These are phyloP conservation scores for Periophthalmodon schlosseri DNA, from an alignment of 2,113 vertebrate species.

Conservation along the genomic window DNA sequence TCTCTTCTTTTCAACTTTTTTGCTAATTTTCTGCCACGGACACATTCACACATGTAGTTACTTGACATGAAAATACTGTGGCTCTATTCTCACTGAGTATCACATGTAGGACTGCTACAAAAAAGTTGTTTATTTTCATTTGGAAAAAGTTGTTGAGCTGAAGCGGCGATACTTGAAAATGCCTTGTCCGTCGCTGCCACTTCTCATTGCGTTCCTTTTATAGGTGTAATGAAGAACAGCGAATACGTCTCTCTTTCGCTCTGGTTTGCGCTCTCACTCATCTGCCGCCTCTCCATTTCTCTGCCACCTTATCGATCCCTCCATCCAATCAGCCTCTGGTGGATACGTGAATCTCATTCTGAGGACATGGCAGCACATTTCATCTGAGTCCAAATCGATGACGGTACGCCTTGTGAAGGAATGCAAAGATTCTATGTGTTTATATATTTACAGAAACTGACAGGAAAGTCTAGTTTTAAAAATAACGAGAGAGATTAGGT, in stretches of 20 bases:
- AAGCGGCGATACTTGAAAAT: constrained; percentile 36
- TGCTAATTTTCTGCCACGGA: constrained; percentile 9
- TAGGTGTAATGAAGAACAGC: constrained; percentile 71
- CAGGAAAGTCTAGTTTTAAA: background rate
- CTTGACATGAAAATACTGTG: background rate
- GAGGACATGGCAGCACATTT: constrained; percentile 67
- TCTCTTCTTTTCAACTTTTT: constrained; percentile 44
- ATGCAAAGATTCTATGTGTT: constrained; percentile 37
- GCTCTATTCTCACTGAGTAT: background rate
- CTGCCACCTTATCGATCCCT: constrained; percentile 64
- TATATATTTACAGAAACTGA: background rate
- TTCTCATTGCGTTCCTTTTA: constrained; percentile 65
- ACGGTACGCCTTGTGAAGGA: constrained; percentile 41
- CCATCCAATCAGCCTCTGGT: constrained; percentile 68
- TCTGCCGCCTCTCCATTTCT: constrained; percentile 58
- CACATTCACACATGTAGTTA: constrained; percentile 8
- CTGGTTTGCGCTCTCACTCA: constrained; percentile 35
- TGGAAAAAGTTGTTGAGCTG: constrained; percentile 4
- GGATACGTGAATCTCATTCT: constrained; percentile 71
- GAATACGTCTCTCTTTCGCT: constrained; percentile 48
- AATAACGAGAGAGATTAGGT: background rate
- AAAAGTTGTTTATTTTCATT: background rate
- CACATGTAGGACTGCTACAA: background rate
- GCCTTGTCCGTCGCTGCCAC: constrained; percentile 47
- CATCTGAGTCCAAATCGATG: constrained; percentile 58